Evolutionary conservation across 2,888 invertebrate genomes (phyloP), one percentile per base, ranked within the genome.

Genomic region (Sthenelais limicola): DNA sequence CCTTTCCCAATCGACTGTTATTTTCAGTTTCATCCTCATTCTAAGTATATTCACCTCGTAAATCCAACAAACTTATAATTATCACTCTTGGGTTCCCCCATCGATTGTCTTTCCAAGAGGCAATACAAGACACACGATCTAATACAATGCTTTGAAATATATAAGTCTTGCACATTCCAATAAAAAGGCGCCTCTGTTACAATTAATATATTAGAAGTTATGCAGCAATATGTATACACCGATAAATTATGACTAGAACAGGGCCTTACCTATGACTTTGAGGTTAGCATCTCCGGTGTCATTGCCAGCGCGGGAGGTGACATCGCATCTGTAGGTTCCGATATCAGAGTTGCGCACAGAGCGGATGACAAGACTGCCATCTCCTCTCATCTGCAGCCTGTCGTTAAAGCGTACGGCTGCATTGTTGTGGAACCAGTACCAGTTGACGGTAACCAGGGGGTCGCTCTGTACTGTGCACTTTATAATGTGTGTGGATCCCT

Each of bases 391-490:
- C 52, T 81, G 78, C 30, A 80, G 77, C 3, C 79, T 73, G 1
- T 76, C 74, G 18, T 62, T 48, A n/a, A 24, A 21, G 28, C 21
- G 21, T n/a, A 80, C 79, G 32, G 74, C 73, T 9, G 62, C 68
- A 32, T 76, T 70, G 21, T 79, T 76, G 70, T 80, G 82, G 49
- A 73, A 83, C 86, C 86, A 87, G 24, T 75, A 73, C 82, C 83
- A 83, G 7, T 76, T 76, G 32, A 83, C 80, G 1, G 75, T 74
- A 0, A 85, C 81, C 3, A 92, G 92, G 58, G 94, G 93, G 89
- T 98, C 97, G 83, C 94, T 94, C 47, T 94, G 94, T 75, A 98
- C 94, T 90, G 94, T 95, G 89, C 98, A 99, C 85, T 95, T 95
- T 79, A 99, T 90, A 56, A 94, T 94, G 18, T 97, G 96, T 68